Evolutionary conservation across 2,888 invertebrate species (phyloP), one percentile per base, ranked within the genome.

Genomic region (Neoaliturus tenellus): DNA sequence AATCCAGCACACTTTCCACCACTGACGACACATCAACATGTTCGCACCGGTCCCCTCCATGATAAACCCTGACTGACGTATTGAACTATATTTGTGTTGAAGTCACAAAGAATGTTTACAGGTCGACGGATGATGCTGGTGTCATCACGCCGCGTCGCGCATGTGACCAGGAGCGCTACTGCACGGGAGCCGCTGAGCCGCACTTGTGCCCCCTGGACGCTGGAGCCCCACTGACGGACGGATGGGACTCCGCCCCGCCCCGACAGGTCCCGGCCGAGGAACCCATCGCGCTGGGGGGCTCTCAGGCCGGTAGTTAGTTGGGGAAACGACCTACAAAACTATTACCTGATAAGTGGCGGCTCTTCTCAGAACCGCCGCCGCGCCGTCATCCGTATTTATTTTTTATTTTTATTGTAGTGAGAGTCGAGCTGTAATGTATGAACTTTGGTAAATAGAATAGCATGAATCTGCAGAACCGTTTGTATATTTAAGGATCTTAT

Each of bases 1-100:
- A 93, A 96, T 94, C 94, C 96, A 96, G 89, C 96, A 96, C 85
- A 96, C 96, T 91, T 96, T 95, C 96, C 96, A 96, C 96, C 96
- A 96, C 92, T 96, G 95, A 90, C 95, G 95, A 92, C 96, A 95
- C 94, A 95, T 95, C 86, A 96, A 91, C 84, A 86, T 81, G 73
- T 81, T 85, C 25, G 62, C 51, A 44, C 62, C 39, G 87, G 14
- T 69, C n/a, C 23, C 33, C 6, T 69, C 35, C 69, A 69, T 69
- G 35, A 20, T 39, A n/a, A n/a, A n/a, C n/a, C n/a, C n/a, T n/a
- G n/a, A n/a, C n/a, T n/a, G n/a, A n/a, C n/a, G n/a, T n/a, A n/a
- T n/a, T n/a, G n/a, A n/a, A n/a, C n/a, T n/a, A n/a, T n/a, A n/a
- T n/a, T n/a, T n/a, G n/a, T n/a, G n/a, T n/a, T n/a, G n/a, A n/a